Evolutionary conservation across 2,113 vertebrate species (phyloP).

Genomic region (Thymallus thymallus): DNA sequence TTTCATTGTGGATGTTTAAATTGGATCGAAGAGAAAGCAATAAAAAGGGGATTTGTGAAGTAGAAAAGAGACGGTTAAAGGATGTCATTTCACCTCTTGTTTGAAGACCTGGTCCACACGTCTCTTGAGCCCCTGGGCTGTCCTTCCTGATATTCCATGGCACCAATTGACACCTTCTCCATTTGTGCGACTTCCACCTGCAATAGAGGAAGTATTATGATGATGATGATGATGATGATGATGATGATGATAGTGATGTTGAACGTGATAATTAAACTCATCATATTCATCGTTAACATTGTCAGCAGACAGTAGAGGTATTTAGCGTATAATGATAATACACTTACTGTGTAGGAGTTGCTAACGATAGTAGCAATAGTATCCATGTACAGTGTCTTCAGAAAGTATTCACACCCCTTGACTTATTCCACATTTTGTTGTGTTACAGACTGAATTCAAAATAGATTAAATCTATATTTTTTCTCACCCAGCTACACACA

Average conservation of each 20-base stretch:
- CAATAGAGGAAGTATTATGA: neutral
- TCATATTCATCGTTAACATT: neutral
- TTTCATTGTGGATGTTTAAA: neutral
- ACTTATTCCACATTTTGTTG: no score
- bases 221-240: neutral
- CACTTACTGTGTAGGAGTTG: neutral
- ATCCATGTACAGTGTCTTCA: no score
- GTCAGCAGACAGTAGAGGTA: neutral
- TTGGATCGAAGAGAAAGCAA: neutral
- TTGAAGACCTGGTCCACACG: conserved; percentile 90
- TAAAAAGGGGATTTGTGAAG: no score
- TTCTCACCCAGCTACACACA: no score
- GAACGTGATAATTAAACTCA: neutral
- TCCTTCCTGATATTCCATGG: conserved; percentile 88
- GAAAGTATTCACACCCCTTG: neutral
- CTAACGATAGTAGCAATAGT: neutral
- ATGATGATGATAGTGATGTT: neutral
- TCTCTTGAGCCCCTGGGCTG: conserved; percentile 85
- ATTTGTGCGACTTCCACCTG: conserved; percentile 98
- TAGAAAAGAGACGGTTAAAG: neutral
- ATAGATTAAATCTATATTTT: no score
- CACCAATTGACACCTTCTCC: conserved; percentile 94
- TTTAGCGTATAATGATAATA: neutral
- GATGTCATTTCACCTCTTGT: conserved; percentile 81
- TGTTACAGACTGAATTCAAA: no score